Evolutionary conservation across 2,113 vertebrate species (phyloP).

Genomic region (Meles meles): DNA sequence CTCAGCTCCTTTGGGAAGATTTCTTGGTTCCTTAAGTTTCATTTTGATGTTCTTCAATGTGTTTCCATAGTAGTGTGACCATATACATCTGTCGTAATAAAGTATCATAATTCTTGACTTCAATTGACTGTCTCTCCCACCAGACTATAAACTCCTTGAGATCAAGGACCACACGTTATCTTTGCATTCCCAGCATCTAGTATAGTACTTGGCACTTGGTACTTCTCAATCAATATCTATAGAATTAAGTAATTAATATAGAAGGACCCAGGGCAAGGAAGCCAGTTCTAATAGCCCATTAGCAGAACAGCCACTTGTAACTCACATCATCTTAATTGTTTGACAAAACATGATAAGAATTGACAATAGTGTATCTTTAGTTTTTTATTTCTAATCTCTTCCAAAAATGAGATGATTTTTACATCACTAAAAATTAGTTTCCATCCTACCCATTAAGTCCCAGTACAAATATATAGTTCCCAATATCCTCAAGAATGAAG

Average conservation of each 20-base stretch:
- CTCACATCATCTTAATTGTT: neutral
- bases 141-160: neutral
- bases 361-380: neutral
- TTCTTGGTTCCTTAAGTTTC: slow-evolving; percentile 13
- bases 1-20: neutral
- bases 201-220: neutral
- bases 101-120: neutral
- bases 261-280: neutral
- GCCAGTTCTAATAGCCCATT: neutral
- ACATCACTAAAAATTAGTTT: slow-evolving; percentile 22
- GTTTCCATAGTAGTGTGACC: neutral
- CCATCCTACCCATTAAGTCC: neutral
- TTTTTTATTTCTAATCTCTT: neutral
- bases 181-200: neutral
- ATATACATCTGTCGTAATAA: neutral
- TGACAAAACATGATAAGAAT: slow-evolving; percentile 40
- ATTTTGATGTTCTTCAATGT: neutral
- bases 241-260: slow-evolving; percentile 16
- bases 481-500: slow-evolving; percentile 23
- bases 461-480: neutral
- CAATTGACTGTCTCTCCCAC: neutral
- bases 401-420: slow-evolving; percentile 51
- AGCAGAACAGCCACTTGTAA: neutral
- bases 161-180: neutral
- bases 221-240: slow-evolving; percentile 17